A percentile compares a stretch with the other conserved stretches of the same genome.
phyloP scores from a whole-genome alignment of 2,113 vertebrate species.

The Sorex fumeus region DNA sequence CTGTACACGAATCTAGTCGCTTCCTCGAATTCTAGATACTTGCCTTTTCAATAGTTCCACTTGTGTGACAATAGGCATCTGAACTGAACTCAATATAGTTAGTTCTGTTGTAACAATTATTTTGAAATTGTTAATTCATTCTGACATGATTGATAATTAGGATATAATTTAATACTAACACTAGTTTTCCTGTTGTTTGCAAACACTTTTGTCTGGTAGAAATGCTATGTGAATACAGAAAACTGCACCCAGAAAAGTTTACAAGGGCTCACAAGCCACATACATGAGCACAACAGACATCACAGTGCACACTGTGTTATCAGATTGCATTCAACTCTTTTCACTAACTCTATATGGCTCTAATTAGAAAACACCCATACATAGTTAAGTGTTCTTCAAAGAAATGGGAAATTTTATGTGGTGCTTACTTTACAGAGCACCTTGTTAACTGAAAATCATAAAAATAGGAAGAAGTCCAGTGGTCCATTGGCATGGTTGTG shows the following conservation, averaged over 20 bases:
- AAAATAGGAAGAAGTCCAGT: neutral
- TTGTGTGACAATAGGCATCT: neutral
- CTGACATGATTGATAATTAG: neutral
- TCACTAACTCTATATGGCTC: neutral
- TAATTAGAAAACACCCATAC: neutral
- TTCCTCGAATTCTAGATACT: constrained; percentile 35
- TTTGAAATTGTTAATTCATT: constrained; percentile 48
- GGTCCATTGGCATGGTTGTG: neutral
- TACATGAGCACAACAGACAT: neutral
- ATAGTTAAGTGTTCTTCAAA: neutral
- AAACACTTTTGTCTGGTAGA: neutral
- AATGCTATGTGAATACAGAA: neutral
- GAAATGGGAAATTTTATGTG: neutral
- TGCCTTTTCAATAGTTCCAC: neutral
- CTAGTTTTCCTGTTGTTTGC: neutral
- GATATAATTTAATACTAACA: neutral
- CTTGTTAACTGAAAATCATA: neutral
- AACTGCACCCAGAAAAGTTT: neutral
- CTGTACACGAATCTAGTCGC: neutral
- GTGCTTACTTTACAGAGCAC: neutral
- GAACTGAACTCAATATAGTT: neutral
- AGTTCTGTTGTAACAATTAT: neutral
- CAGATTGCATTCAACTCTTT: neutral
- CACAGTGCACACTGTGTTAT: neutral
- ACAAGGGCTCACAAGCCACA: neutral